These are phyloP conservation scores for Enteromius unitaeniatus DNA, from an alignment of 2,797 vertebrate species.

Conservation along the genomic window DNA sequence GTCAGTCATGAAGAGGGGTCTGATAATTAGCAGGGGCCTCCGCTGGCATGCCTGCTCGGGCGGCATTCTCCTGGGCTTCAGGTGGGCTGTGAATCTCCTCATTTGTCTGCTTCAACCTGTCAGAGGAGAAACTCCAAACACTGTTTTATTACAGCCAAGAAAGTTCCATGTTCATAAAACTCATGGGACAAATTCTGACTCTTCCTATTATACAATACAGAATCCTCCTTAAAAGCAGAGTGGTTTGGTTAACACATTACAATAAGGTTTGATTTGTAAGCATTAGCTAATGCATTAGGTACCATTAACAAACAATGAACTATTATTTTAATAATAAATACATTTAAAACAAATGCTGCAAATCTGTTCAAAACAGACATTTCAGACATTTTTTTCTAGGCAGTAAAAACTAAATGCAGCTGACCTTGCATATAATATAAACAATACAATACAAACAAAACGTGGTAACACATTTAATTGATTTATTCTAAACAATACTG, in stretches of 20 bases:
- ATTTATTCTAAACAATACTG: not conserved
- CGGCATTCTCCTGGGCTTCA: conserved; percentile 69
- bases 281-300: not conserved
- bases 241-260: not conserved
- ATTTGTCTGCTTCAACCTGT: conserved; percentile 69
- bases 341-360: not conserved
- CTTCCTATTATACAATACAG: not conserved
- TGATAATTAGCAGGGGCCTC: conserved; percentile 68
- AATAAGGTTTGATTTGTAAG: not conserved
- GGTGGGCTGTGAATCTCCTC: conserved; percentile 70
- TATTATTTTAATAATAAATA: not conserved
- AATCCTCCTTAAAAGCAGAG: conserved; percentile 17
- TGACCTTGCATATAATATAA: not conserved
- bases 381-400: not conserved
- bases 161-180: conserved; percentile 55
- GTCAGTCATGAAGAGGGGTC: conserved; percentile 60
- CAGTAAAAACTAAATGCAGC: not conserved
- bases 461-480: not conserved
- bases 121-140: conserved; percentile 69
- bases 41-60: conserved; percentile 27
- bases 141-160: conserved; percentile 67
- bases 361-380: not conserved
- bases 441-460: not conserved
- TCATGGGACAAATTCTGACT: conserved; percentile 55
- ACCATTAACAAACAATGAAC: not conserved